Evolutionary conservation across 2,797 vertebrate species (phyloP), one percentile per base, ranked within the genome.

Genomic region (Acrocephalus scirpaceus): DNA sequence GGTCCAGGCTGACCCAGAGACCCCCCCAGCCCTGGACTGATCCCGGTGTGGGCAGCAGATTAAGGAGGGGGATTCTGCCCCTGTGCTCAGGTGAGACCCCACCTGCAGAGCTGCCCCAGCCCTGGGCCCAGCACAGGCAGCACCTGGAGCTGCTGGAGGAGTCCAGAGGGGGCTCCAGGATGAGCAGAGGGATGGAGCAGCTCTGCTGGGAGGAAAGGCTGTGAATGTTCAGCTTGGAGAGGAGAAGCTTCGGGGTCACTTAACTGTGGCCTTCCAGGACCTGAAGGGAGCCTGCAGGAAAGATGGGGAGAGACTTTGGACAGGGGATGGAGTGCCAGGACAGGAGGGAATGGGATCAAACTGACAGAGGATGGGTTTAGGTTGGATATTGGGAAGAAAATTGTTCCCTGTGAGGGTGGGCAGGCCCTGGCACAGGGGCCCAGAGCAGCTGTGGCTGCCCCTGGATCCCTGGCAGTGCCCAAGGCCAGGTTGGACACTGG

Each of bases 261-360:
- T 13, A 3, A 54, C 0, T 16, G 69, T 42, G 60, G 1, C 50
- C 58, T 48, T 40, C 0, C 56, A 69, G 56, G 1, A 0, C 25
- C 16, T 86, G 48, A 47, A 47, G 29, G 2, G 2, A 16, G 19
- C 11, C 7, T 3, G 0, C 11, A 32, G 8, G 17, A 23, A 22
- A 19, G 0, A 2, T 42, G 17, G 21, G 23, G 32, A 42, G 32
- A 16, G 26, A 48, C 21, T 42, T 1, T 3, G 10, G 14, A 32
- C 13, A 72, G 2, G 26, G 50, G 5, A 0, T 57, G 32, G 22
- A 38, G 16, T 0, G 50, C 0, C 26, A 78, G 34, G 21, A 47
- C 11, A 20, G 2, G 0, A 4, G 13, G 32, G 3, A 60, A 38
- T 32, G 32, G 18, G 6, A 7, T 51, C 36, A 4, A 2, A 38